Conservation (phyloP, 2,888 invertebrate genomes). For the Andrena bucephala region DNA sequence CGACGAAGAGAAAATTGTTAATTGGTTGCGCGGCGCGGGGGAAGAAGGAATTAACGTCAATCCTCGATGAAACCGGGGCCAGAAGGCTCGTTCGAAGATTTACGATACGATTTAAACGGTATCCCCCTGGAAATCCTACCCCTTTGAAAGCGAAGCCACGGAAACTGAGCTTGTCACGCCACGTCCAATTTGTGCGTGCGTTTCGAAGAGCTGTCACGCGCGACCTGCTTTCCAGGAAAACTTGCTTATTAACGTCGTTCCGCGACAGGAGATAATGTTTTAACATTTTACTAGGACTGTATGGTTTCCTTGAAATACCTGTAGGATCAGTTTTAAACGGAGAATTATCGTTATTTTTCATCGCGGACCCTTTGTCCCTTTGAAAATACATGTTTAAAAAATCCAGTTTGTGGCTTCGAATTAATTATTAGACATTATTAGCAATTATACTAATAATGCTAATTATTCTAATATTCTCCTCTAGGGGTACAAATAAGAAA, state of each 20-base stretch:
- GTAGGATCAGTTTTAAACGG: neutral
- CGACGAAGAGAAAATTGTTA: neutral
- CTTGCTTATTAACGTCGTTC: conserved; percentile 62
- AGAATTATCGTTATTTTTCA: neutral
- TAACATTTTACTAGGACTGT: conserved; percentile 7
- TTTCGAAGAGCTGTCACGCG: conserved; percentile 52
- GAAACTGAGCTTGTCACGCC: conserved; percentile 24
- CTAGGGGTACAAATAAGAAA: too few species aligned
- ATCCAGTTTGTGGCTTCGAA: too few species aligned
- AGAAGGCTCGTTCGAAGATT: conserved; percentile 23
- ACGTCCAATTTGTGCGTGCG: conserved; percentile 52
- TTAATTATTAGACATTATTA: too few species aligned
- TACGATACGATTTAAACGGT: conserved; percentile 16
- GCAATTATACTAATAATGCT: too few species aligned
- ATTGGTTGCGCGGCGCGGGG: neutral
- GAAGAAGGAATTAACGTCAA: conserved; percentile 16
- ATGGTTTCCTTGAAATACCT: neutral
- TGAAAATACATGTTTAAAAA: too few species aligned
- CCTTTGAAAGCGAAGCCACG: conserved; percentile 28
- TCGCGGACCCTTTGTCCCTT: too few species aligned
- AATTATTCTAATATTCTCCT: too few species aligned
- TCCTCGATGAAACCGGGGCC: neutral
- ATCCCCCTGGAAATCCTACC: conserved; percentile 16
- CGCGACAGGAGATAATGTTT: conserved; percentile 1
- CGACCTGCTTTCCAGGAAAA: conserved; percentile 52